Base-by-base conservation (phyloP, 2,888 invertebrate genomes). In the Hololepta plana region DNA sequence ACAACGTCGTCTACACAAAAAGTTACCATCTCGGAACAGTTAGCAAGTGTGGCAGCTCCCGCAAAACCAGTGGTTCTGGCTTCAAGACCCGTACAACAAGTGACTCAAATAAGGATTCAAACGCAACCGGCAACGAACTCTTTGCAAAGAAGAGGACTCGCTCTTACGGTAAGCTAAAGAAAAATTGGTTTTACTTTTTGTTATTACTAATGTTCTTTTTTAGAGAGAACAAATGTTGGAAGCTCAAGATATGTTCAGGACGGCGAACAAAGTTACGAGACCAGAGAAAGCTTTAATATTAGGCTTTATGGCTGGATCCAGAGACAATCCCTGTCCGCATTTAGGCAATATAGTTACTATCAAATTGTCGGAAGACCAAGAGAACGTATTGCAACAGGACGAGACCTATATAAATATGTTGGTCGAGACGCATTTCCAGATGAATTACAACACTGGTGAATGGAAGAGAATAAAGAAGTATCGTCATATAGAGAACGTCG, bases 281-380 rank as follows among this genome's bases (percentile, higher is more conserved):
- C 90, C 91, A 1, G 95, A 96, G 52, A 96, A 96, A 51, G 91
- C 93, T 28, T 75, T 96, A 26, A 96, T 96, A 48, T 66, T 96
- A 15, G 91, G 93, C 37, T 96, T 96, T 47, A 95, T 96, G 90
- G 93, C 93, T 26, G 96, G 95, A n/a, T 82, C 88, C 5, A 71
- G 93, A 55, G 85, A 91, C 48, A 96, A 96, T 55, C 95, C 95
- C 0, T 88, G 91, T 53, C 93, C 93, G n/a, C 84, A 88, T 57
- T 64, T 91, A 32, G 95, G 95, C 45, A 88, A 90, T 56, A 84
- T 95, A 40, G 81, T 95, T 4, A 93, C 91, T 28, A 93, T 96
- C 39, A 90, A 91, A 56, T 60, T 96, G 29, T 87, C 85, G 21
- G 95, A 96, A 54, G 79, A 80, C 48, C 75, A 69, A 43, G 93